A percentile compares a stretch with the other conserved stretches of the same genome.
Conservation (phyloP, 2,888 invertebrate genomes). For the Gandaritis pyraliata region DNA sequence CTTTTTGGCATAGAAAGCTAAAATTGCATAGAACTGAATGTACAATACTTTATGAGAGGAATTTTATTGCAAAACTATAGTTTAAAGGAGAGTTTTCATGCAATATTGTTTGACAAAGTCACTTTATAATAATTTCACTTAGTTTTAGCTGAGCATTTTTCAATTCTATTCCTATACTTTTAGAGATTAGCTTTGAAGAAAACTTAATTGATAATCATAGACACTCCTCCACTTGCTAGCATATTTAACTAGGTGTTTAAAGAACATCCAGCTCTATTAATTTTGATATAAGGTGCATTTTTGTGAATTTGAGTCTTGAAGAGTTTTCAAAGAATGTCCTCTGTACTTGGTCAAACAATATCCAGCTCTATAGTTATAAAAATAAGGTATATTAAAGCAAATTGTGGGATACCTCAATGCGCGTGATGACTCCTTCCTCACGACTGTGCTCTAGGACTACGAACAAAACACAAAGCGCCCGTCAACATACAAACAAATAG, state of each 20-base stretch:
- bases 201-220: too few relatives aligned
- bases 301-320: not conserved
- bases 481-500: conserved; percentile 79
- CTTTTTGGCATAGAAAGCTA: conserved; percentile 23
- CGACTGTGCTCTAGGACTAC: conserved; percentile 85
- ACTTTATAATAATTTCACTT: not conserved
- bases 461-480: conserved; percentile 82
- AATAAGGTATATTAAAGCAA: conserved; percentile 72
- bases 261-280: conserved; percentile 17
- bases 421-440: conserved; percentile 84
- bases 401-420: conserved; percentile 81
- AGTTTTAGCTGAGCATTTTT: too few relatives aligned
- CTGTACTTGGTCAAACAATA: conserved; percentile 34
- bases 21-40: conserved; percentile 4
- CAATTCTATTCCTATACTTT: too few relatives aligned
- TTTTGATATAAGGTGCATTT: conserved; percentile 47
- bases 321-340: too few relatives aligned
- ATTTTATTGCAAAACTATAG: not conserved
- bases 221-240: too few relatives aligned
- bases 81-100: conserved; percentile 18
- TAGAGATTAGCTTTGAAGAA: too few relatives aligned
- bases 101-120: conserved; percentile 23
- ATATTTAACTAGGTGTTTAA: not conserved
- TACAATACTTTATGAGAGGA: not conserved
- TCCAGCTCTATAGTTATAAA: conserved; percentile 18